Evolutionary conservation across 2,888 invertebrate species (phyloP).

Genomic region (Metalampra italica): DNA sequence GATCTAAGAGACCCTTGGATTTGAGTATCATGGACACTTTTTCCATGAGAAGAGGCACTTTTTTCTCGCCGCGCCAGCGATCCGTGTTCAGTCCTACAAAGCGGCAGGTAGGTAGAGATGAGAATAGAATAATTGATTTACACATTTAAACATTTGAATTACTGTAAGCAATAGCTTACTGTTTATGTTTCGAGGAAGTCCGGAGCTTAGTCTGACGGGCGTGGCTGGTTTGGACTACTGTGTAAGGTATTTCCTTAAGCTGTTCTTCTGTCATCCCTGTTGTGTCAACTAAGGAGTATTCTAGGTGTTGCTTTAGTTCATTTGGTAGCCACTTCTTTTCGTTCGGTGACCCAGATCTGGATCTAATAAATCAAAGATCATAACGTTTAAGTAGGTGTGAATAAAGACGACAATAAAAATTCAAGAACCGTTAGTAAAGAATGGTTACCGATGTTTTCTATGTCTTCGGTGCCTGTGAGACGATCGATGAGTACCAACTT

Average conservation of each 20-base stretch:
- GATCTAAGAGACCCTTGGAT: constrained; percentile 79
- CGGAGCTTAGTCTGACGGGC: constrained; percentile 79
- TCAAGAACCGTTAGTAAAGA: background rate
- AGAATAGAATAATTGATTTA: background rate
- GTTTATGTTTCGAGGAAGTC: constrained; percentile 64
- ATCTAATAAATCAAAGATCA: constrained; percentile 36
- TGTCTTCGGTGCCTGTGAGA: constrained; percentile 79
- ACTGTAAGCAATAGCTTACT: constrained; percentile 46
- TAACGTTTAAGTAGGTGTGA: background rate
- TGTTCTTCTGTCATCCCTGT: constrained; percentile 93
- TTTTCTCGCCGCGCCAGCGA: constrained; percentile 66
- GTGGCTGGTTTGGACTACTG: constrained; percentile 87
- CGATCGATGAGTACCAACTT: constrained; percentile 73
- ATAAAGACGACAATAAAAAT: background rate
- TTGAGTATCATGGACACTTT: constrained; percentile 53
- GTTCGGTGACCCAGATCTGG: constrained; percentile 84
- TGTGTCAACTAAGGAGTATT: constrained; percentile 92
- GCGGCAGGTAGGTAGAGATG: constrained; percentile 8
- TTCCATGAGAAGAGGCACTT: constrained; percentile 51
- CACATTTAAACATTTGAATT: background rate
- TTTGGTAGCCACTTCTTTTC: constrained; percentile 86
- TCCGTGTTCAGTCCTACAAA: constrained; percentile 57
- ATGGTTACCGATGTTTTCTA: constrained; percentile 77
- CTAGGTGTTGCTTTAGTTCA: constrained; percentile 90
- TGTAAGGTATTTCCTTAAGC: constrained; percentile 92